Evolutionary conservation across 2,797 vertebrate genomes (phyloP).

Genomic region (Trachops cirrhosus): DNA sequence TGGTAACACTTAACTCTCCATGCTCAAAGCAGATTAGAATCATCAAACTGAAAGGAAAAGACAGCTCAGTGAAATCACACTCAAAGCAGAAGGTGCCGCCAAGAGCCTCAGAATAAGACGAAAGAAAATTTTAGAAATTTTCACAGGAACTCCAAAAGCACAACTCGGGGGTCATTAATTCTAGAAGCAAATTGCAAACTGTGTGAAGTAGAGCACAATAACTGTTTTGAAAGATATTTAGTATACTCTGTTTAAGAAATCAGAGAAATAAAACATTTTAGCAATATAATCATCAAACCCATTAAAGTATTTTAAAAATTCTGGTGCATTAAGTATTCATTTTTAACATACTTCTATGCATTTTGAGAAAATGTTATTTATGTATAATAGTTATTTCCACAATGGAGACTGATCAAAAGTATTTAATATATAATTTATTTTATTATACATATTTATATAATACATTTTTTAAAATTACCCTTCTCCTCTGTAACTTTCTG

Average conservation of each 20-base stretch:
- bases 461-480: background rate
- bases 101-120: background rate
- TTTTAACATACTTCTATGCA: background rate
- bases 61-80: background rate
- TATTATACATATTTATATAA: background rate
- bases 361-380: background rate
- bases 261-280: background rate
- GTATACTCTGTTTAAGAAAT: background rate
- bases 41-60: background rate
- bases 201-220: background rate
- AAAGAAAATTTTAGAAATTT: background rate
- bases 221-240: background rate
- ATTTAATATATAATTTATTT: background rate
- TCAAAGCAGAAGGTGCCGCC: background rate
- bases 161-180: background rate
- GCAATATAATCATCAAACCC: background rate
- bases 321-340: background rate
- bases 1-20: background rate
- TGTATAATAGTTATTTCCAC: background rate
- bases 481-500: background rate
- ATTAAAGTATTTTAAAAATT: background rate
- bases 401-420: background rate
- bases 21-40: background rate
- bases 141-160: background rate
- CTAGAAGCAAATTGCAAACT: background rate